Base-by-base conservation (phyloP, 2,888 invertebrate species). In the Macrosoma leucophasiata region DNA sequence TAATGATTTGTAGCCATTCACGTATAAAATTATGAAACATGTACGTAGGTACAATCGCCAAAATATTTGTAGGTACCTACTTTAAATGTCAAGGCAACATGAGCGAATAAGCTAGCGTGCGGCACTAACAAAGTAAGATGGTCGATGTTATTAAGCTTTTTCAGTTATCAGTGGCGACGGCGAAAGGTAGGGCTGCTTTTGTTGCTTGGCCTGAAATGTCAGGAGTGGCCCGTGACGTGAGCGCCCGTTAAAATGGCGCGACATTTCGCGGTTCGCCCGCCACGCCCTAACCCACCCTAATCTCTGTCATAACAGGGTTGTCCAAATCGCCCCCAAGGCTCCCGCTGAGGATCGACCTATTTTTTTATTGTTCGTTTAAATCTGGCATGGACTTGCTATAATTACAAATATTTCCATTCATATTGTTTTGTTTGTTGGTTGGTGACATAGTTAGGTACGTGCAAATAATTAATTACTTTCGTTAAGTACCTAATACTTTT, bases 161-260 rank as follows among this genome's bases (percentile, higher is more conserved):
- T 65, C 57, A 60, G 70, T 71, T 79, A 81, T 78, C 78, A 72
- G 69, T 53, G 50, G 48, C 46, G 61, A 55, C 57, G 62, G 59
- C 63, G n/a, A n/a, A n/a, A 74, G 81, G 79, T 77, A 68, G 79
- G 81, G 78, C 79, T 62, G 64, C 62, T 41, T 70, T 74, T 78
- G 77, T 75, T 72, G 72, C 76, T 71, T 62, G 62, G 64, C 64
- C 59, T 63, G 55, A 78, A 84, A 84, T 79, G 82, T 64, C 82
- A 82, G 82, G 82, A 71, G 82, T 60, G 82, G 79, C 70, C 56
- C 52, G 63, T 82, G 78, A 81, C 79, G 79, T 81, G 78, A 82
- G 54, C 52, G 43, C 50, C 55, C 59, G 57, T 59, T 59, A 55
- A 81, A 79, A 81, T 78, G 78, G 73, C 78, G 63, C 75, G 82